A percentile compares a stretch with the other conserved stretches of the same genome.
Evolutionary conservation across 2,797 vertebrate genomes (phyloP).

Genomic region (Arctocebus calabarensis): DNA sequence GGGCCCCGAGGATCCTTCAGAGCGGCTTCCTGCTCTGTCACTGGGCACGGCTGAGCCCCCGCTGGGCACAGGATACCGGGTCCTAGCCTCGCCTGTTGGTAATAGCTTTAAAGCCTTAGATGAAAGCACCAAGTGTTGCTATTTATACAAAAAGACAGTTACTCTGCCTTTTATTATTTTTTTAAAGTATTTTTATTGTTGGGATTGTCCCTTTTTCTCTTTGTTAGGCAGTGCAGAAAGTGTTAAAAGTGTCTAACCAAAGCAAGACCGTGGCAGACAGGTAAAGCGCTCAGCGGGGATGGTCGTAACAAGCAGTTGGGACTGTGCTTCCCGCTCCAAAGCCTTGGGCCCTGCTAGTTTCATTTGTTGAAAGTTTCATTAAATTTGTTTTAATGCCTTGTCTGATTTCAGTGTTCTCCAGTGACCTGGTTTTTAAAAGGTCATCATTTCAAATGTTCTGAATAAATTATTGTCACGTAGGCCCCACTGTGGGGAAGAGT

Average conservation of each 20-base stretch:
- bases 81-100: background rate
- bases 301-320: conserved; percentile 85
- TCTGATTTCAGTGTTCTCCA: conserved; percentile 80
- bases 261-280: conserved; percentile 71
- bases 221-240: conserved; percentile 65
- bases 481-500: conserved; percentile 69
- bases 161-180: conserved; percentile 46
- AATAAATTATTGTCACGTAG: conserved; percentile 81
- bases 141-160: conserved; percentile 23
- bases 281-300: conserved; percentile 75
- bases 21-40: background rate
- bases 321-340: conserved; percentile 68
- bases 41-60: background rate
- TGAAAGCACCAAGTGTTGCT: background rate
- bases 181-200: conserved; percentile 54
- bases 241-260: conserved; percentile 79
- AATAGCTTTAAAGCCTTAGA: conserved; percentile 37
- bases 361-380: conserved; percentile 83
- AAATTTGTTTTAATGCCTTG: conserved; percentile 83
- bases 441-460: conserved; percentile 81
- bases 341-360: conserved; percentile 76
- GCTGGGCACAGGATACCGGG: background rate
- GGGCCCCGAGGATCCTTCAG: background rate
- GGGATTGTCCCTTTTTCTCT: conserved; percentile 66
- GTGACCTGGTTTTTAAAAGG: conserved; percentile 84